phyloP scores from a whole-genome alignment of 2,888 invertebrate genomes.

The Odiellus spinosus region DNA sequence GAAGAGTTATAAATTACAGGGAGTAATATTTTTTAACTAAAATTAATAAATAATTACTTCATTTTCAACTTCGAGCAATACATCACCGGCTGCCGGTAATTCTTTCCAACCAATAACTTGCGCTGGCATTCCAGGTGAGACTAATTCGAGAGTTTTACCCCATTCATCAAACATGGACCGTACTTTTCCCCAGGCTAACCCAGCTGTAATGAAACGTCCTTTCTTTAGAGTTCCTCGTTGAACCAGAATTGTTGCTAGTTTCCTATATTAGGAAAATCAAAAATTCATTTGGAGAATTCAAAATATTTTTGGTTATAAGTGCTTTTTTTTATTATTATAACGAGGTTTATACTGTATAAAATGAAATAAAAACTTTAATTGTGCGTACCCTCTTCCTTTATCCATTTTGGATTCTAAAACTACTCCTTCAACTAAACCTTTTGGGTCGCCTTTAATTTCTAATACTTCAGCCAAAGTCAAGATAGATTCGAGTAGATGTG shows the following conservation, averaged over 20 bases:
- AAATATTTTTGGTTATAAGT: slow-evolving; percentile 40
- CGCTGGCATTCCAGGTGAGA: slow-evolving; percentile 63
- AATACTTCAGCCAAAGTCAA: slow-evolving; percentile 52
- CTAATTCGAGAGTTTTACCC: slow-evolving; percentile 46
- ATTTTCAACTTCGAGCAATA: slow-evolving; percentile 60
- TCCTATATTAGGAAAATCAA: slow-evolving; percentile 36
- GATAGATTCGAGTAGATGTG: slow-evolving; percentile 63
- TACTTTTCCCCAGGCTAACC: slow-evolving; percentile 40
- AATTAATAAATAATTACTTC: slow-evolving; percentile 39
- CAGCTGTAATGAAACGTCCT: slow-evolving; percentile 64
- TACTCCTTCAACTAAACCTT: slow-evolving; percentile 70
- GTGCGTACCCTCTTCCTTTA: slow-evolving; percentile 43
- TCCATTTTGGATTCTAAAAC: slow-evolving; percentile 71
- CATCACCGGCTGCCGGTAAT: slow-evolving; percentile 73
- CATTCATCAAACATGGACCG: slow-evolving; percentile 62
- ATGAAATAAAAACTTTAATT: neutral
- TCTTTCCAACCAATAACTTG: slow-evolving; percentile 82
- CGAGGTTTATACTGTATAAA: too few relatives aligned
- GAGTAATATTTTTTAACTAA: neutral
- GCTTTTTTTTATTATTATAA: slow-evolving; percentile 66
- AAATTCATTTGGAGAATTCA: too few relatives aligned
- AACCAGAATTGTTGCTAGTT: slow-evolving; percentile 65
- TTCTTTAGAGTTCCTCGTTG: slow-evolving; percentile 67
- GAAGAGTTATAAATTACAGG: slow-evolving; percentile 5
- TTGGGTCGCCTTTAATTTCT: slow-evolving; percentile 52